A percentile compares a stretch with the other conserved stretches of the same genome.
phyloP scores from a whole-genome alignment of 1,140 invertebrate genomes.

The Hestina assimilis region DNA sequence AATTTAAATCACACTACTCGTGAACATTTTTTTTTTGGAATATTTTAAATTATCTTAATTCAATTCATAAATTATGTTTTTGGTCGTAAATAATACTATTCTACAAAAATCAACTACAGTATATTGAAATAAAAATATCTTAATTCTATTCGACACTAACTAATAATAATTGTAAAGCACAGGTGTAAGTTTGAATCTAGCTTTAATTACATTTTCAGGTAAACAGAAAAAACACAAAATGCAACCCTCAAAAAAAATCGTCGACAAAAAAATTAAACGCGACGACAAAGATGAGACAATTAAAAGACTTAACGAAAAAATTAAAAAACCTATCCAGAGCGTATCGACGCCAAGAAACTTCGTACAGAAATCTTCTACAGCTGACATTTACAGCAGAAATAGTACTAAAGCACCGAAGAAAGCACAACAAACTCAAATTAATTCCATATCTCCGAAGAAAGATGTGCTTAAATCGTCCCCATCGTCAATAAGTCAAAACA shows the following conservation, averaged over 20 bases:
- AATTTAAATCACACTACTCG: too few relatives aligned
- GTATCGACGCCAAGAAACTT: slow-evolving; percentile 49
- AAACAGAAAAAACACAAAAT: neutral
- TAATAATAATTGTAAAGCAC: too few relatives aligned
- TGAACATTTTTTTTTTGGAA: too few relatives aligned
- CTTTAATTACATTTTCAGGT: neutral
- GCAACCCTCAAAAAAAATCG: slow-evolving; percentile 11
- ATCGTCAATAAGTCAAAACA: slow-evolving; percentile 38
- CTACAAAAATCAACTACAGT: too few relatives aligned
- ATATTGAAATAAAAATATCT: too few relatives aligned
- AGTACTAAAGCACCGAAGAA: slow-evolving; percentile 48
- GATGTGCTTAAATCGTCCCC: slow-evolving; percentile 51
- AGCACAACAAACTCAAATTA: slow-evolving; percentile 18
- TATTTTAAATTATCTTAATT: too few relatives aligned
- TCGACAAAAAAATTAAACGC: slow-evolving; percentile 29
- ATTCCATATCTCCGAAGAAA: slow-evolving; percentile 48
- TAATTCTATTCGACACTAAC: too few relatives aligned
- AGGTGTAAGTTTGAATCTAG: too few relatives aligned
- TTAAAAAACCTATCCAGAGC: slow-evolving; percentile 39
- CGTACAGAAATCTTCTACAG: slow-evolving; percentile 44
- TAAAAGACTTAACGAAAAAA: slow-evolving; percentile 46
- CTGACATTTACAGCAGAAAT: slow-evolving; percentile 58
- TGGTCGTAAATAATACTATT: too few relatives aligned
- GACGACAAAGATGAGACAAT: slow-evolving; percentile 35
- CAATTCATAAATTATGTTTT: too few relatives aligned